phyloP scores from a whole-genome alignment of 2,888 invertebrate species.

The Polydrusus tereticollis region DNA sequence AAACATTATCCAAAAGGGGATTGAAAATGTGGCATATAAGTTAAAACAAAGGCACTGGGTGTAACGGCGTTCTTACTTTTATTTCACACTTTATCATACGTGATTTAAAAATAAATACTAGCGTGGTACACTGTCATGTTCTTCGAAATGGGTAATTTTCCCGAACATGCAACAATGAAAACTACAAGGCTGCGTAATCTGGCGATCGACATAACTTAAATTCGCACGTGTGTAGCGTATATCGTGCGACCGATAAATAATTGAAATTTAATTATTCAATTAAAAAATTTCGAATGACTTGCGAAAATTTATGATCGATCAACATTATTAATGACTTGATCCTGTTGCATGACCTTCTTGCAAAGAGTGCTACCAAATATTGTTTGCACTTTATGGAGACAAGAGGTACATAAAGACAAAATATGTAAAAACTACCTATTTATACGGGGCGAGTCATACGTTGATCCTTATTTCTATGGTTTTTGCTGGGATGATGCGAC shows the following conservation, averaged over 20 bases:
- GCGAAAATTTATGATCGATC: constrained; percentile 25
- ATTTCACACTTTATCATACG: no score
- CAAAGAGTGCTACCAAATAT: not conserved
- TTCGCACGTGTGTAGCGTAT: constrained; percentile 29
- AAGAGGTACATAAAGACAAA: not conserved
- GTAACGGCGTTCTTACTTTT: no score
- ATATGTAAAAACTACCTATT: no score
- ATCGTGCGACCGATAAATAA: constrained; percentile 32
- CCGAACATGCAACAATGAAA: constrained; percentile 12
- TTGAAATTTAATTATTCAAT: constrained; percentile 43
- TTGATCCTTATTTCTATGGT: no score
- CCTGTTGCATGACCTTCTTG: constrained; percentile 16
- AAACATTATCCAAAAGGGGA: not conserved
- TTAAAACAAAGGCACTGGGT: no score
- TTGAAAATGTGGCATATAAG: no score
- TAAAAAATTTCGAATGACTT: constrained; percentile 42
- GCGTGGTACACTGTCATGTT: not conserved
- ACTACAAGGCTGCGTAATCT: constrained; percentile 6
- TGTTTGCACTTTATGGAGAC: not conserved
- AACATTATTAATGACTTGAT: constrained; percentile 27
- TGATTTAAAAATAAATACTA: not conserved
- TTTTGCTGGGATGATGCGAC: no score
- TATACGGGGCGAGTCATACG: no score
- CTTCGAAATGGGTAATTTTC: not conserved
- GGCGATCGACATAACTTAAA: constrained; percentile 32